Base-by-base conservation (phyloP, 2,888 invertebrate species). In the Xanthorhoe designata region DNA sequence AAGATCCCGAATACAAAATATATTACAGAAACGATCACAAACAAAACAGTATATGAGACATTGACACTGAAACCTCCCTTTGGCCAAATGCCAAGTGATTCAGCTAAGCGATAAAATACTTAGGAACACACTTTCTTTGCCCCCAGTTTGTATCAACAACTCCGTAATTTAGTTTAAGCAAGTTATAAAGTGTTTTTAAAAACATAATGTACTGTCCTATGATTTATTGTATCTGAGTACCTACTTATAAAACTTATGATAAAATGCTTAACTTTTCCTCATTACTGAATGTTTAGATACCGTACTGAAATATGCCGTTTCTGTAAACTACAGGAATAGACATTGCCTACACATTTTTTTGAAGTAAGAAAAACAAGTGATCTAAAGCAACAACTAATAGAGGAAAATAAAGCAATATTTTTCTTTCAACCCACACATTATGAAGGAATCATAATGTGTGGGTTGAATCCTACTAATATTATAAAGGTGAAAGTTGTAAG, bases 41-140 rank as follows among this genome's bases (percentile, higher is more conserved):
- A 75, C 68, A 73, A 66, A 70, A 65, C 70, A 70, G 71, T 75
- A 71, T 74, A 57, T n/a, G 64, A 69, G 70, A 58, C 76, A 74
- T 72, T 75, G 76, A 77, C 74, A 74, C 70, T 73, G 72, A 72
- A 72, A 69, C 61, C 68, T 68, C 55, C 19, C 35, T 15, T 64
- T 77, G 76, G 76, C 70, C 24, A 29, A 53, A 58, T 19, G 71
- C 76, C 76, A 77, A 71, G 51, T 18, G 63, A 70, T 70, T 70
- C 65, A 59, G 58, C 61, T 67, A 70, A 71, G 66, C 70, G 62
- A 67, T 70, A 65, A 69, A 62, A 68, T 64, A 63, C 66, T 69
- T 67, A 67, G 35, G 64, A 51, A 42, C 61, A 66, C 64, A 50
- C 61, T 62, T 63, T 66, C 62, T 69, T 68, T 55, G 61, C 19